Evolutionary conservation across 2,888 invertebrate genomes (phyloP).

Genomic region (Chrysodeixis includens): DNA sequence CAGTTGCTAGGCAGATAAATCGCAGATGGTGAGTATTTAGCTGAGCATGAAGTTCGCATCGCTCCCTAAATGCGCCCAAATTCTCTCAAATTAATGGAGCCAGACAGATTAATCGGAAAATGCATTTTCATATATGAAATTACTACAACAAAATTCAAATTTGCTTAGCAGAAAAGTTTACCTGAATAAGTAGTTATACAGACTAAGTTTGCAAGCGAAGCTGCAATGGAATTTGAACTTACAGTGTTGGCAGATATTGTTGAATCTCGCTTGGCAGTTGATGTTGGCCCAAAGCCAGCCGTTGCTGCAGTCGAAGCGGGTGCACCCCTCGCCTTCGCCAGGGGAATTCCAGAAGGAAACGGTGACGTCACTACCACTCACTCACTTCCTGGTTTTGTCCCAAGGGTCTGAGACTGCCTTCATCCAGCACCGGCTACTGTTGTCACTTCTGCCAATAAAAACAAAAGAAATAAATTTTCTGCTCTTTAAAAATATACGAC

Average conservation of each 20-base stretch:
- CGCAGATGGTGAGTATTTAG: slow-evolving; percentile 19
- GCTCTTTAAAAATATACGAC: too few species aligned
- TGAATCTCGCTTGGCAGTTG: slow-evolving; percentile 94
- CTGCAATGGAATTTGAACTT: slow-evolving; percentile 82
- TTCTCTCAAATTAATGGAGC: slow-evolving; percentile 1
- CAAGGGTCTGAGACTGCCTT: slow-evolving; percentile 95
- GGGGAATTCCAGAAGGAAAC: slow-evolving; percentile 98
- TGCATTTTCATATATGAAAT: slow-evolving; percentile 21
- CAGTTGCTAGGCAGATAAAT: neutral
- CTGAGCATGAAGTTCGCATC: slow-evolving; percentile 9
- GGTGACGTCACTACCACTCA: slow-evolving; percentile 95
- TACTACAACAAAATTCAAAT: neutral
- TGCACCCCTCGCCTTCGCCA: slow-evolving; percentile 95
- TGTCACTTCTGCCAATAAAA: slow-evolving; percentile 91
- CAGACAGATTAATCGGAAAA: neutral
- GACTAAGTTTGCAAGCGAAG: slow-evolving; percentile 7
- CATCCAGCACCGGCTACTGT: slow-evolving; percentile 98
- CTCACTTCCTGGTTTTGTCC: slow-evolving; percentile 95
- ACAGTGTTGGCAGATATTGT: slow-evolving; percentile 98
- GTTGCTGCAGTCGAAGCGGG: slow-evolving; percentile 96
- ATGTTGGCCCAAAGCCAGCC: slow-evolving; percentile 99
- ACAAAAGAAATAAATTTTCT: neutral
- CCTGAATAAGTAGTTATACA: neutral
- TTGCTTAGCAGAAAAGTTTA: neutral
- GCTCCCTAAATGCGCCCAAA: neutral